Evolutionary conservation across 2,888 invertebrate species (phyloP).

Genomic region (Flabesymbios commensalis): DNA sequence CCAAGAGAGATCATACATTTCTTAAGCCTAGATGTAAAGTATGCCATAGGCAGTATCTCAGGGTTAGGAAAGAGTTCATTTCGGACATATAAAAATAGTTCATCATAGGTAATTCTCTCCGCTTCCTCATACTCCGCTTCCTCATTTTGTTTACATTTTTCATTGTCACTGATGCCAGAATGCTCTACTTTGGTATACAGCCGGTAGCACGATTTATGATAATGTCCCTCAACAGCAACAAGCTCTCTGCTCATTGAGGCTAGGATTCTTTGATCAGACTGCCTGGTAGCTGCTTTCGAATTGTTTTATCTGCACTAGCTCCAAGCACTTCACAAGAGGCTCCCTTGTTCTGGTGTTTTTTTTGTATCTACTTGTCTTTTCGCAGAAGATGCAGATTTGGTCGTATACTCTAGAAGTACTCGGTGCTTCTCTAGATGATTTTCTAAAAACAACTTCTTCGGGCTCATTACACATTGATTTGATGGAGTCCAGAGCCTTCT

Average conservation of each 20-base stretch:
- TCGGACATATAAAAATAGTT: conserved; percentile 2
- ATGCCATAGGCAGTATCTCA: background rate
- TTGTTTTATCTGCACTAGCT: too few relatives aligned
- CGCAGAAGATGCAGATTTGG: conserved; percentile 1
- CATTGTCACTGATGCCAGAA: too few relatives aligned
- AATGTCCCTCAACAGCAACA: conserved; percentile 11
- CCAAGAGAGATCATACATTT: background rate
- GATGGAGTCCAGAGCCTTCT: too few relatives aligned
- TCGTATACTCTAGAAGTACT: background rate
- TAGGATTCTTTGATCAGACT: conserved; percentile 1
- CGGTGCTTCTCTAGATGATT: too few relatives aligned
- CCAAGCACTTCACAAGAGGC: too few relatives aligned
- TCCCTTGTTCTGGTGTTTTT: too few relatives aligned
- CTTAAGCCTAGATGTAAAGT: background rate
- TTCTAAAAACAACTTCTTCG: too few relatives aligned
- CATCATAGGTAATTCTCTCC: background rate
- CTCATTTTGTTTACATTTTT: background rate
- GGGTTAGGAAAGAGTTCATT: background rate
- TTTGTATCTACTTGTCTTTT: too few relatives aligned
- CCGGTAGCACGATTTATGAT: conserved; percentile 6
- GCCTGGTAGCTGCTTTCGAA: background rate
- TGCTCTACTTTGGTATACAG: conserved; percentile 3
- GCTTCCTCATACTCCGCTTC: background rate
- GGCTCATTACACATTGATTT: too few relatives aligned
- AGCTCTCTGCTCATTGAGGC: background rate